These are phyloP conservation scores for Gouania willdenowi DNA, from an alignment of 2,797 vertebrate species.

Conservation along the genomic window DNA sequence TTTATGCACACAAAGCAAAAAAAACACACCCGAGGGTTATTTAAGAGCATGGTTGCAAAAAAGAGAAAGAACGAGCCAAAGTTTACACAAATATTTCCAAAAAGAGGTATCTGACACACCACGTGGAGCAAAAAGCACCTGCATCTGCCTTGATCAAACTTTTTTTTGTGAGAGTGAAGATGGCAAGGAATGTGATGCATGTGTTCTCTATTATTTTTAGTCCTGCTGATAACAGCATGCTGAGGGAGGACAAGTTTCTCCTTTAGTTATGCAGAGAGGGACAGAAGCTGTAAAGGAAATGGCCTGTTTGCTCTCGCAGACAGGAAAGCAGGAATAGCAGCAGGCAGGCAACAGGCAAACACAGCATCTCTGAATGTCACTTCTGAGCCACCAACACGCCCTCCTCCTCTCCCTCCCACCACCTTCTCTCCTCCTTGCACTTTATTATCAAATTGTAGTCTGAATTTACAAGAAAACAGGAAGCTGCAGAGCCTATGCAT, in stretches of 20 bases:
- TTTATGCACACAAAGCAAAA: too few relatives aligned
- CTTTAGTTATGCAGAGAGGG: slow-evolving; percentile 43
- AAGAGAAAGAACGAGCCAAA: too few relatives aligned
- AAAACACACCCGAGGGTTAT: too few relatives aligned
- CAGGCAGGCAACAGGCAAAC: slow-evolving; percentile 50
- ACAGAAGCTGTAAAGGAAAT: slow-evolving; percentile 39
- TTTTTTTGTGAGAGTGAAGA: slow-evolving; percentile 18
- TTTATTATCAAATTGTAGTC: slow-evolving; percentile 46
- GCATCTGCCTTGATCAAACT: slow-evolving; percentile 22
- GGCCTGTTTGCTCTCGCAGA: slow-evolving; percentile 39
- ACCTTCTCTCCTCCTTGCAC: slow-evolving; percentile 19
- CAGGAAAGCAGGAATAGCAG: slow-evolving; percentile 49
- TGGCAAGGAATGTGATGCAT: slow-evolving; percentile 38
- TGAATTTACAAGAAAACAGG: slow-evolving; percentile 34
- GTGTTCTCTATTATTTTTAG: slow-evolving; percentile 58
- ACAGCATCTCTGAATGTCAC: slow-evolving; percentile 45
- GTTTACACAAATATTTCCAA: slow-evolving; percentile 49
- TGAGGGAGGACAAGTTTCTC: slow-evolving; percentile 38
- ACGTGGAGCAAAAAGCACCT: slow-evolving; percentile 34
- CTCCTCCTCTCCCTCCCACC: not conserved
- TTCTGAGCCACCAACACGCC: not conserved
- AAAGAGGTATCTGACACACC: slow-evolving; percentile 43
- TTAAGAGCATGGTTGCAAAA: too few relatives aligned
- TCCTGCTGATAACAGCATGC: slow-evolving; percentile 46
- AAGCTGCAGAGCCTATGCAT: slow-evolving; percentile 21